Base-by-base conservation (phyloP, 2,888 invertebrate genomes). In the Cybosia mesomella region DNA sequence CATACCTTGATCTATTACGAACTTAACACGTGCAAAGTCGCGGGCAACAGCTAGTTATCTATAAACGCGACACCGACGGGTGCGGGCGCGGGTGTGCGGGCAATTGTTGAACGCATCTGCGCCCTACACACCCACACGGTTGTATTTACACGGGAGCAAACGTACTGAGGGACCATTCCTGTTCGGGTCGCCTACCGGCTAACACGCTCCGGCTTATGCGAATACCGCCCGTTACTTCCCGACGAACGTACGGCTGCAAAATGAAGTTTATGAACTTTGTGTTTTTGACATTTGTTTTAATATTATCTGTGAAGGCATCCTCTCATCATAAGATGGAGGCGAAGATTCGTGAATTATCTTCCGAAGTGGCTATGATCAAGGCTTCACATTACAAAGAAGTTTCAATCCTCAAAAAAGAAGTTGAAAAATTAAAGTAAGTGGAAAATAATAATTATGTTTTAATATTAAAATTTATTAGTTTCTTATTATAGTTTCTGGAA, bases 81-180 rank as follows among this genome's bases (percentile, higher is more conserved):
- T 61, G 28, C 18, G 34, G 68, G 69, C 79, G 72, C 53, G 74
- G 76, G 84, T 82, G 85, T 82, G 80, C 73, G 86, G 85, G 89
- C 93, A 93, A 93, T 93, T 93, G 92, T 92, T 92, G 92, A 90
- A 79, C 89, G 84, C 93, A 94, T 93, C 92, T 94, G 93, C 92
- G 88, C 87, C 75, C 74, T 72, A 62, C 82, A 79, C 79, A 83
- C 81, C 86, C 84, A 84, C 82, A 75, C 67, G 70, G 74, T 71
- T 32, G 75, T 81, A 87, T 87, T 87, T 89, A 86, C 82, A 83
- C 79, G 75, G 77, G 74, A 72, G 77, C 71, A 62, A 67, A 32
- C 73, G 32, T 34, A 67, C 73, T 78, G 76, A 82, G 83, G 81
- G 76, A 24, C 71, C 89, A 92, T 88, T 92, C 89, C 81, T 74